A percentile compares a stretch with the other conserved stretches of the same genome.
Conservation (phyloP, 2,888 invertebrate species). For the Limnephilus lunatus region DNA sequence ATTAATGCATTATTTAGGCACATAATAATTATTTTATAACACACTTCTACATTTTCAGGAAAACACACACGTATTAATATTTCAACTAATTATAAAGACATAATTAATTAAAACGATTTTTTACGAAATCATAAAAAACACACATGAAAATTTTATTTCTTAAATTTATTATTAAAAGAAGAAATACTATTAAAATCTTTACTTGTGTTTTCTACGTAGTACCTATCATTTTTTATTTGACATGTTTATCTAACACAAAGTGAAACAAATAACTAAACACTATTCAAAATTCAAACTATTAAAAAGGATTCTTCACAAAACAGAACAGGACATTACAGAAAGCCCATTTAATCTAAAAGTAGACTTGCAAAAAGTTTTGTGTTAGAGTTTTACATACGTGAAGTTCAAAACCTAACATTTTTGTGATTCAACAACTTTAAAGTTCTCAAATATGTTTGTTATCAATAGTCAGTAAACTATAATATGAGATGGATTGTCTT, state of each 20-base stretch:
- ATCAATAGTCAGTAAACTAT: background rate
- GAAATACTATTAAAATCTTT: background rate
- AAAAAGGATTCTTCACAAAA: background rate
- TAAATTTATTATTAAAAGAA: background rate
- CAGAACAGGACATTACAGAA: constrained; percentile 17
- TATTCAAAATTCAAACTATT: constrained; percentile 19
- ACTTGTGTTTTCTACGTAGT: background rate
- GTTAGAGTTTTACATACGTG: background rate
- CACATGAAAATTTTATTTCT: background rate
- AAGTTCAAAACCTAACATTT: background rate
- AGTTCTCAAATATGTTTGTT: background rate
- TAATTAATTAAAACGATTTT: background rate
- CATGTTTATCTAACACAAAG: background rate
- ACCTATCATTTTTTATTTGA: background rate
- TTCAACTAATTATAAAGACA: background rate
- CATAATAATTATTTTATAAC: background rate
- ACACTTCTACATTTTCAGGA: background rate
- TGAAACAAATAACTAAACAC: constrained; percentile 10
- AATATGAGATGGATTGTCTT: background rate
- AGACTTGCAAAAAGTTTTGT: background rate
- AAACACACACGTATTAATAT: background rate
- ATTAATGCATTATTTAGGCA: constrained; percentile 10
- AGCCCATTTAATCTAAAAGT: constrained; percentile 1
- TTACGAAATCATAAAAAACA: background rate
- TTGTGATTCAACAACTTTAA: background rate